Conservation (phyloP, 1,140 invertebrate species). For the Scaptomyza hsui region DNA sequence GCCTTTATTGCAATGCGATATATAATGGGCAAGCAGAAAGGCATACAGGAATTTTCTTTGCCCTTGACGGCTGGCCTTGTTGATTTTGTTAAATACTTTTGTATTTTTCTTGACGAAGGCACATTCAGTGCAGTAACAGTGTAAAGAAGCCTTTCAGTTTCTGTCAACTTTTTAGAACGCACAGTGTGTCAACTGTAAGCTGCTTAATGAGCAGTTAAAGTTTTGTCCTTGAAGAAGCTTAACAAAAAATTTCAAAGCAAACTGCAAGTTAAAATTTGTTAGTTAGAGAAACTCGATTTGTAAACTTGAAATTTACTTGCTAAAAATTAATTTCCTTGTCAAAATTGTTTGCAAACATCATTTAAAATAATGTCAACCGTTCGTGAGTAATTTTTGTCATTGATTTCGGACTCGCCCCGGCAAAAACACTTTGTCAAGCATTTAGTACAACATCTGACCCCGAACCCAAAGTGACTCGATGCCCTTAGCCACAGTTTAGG, state of each 20-base stretch:
- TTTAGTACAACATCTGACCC: constrained; percentile 42
- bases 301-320: not conserved
- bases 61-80: constrained; percentile 38
- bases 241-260: not conserved
- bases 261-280: too few relatives aligned
- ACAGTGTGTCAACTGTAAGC: not conserved
- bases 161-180: not conserved
- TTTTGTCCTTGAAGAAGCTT: not conserved
- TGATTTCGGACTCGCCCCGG: constrained; percentile 59
- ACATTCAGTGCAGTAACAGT: not conserved
- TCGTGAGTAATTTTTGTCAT: constrained; percentile 75
- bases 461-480: not conserved
- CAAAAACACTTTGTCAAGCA: constrained; percentile 68
- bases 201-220: constrained; percentile 1
- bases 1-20: constrained; percentile 59
- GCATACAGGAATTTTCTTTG: constrained; percentile 6
- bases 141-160: not conserved
- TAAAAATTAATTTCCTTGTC: constrained; percentile 57
- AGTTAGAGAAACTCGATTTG: not conserved
- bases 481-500: not conserved
- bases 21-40: constrained; percentile 45
- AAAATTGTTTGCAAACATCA: constrained; percentile 33
- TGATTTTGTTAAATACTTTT: constrained; percentile 72
- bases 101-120: constrained; percentile 39
- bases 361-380: constrained; percentile 44